phyloP scores from a whole-genome alignment of 2,888 invertebrate species.

The Lasius platythorax region DNA sequence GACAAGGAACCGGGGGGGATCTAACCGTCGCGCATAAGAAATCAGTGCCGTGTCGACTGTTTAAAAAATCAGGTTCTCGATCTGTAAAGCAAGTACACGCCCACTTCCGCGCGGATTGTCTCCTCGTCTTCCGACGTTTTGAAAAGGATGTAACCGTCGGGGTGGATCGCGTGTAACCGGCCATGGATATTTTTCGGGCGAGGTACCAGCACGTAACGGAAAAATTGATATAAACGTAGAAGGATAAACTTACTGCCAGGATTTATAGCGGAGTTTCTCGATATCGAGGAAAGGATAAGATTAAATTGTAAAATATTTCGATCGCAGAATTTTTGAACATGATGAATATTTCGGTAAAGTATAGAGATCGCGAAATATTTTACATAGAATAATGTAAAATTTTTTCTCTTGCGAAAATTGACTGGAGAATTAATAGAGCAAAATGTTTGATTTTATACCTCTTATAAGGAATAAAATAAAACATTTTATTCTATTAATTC shows the following conservation, averaged over 20 bases:
- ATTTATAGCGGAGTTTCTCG: neutral
- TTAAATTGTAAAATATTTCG: neutral
- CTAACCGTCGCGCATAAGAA: constrained; percentile 40
- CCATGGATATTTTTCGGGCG: constrained; percentile 35
- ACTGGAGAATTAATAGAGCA: neutral
- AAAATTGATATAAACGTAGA: constrained; percentile 22
- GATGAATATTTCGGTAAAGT: neutral
- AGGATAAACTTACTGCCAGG: neutral
- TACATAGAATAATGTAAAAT: neutral
- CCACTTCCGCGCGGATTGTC: constrained; percentile 70
- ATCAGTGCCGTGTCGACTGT: constrained; percentile 1
- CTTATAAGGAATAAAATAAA: neutral
- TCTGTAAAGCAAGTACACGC: constrained; percentile 72
- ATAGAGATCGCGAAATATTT: neutral
- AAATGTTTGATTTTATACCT: neutral
- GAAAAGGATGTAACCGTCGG: constrained; percentile 66
- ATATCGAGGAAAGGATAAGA: neutral
- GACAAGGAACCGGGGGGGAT: neutral
- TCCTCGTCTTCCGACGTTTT: constrained; percentile 68
- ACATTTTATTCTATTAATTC: too few relatives aligned
- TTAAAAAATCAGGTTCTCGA: constrained; percentile 46
- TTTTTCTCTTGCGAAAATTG: neutral
- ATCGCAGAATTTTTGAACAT: neutral
- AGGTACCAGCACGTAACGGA: constrained; percentile 26
- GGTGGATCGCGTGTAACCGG: constrained; percentile 31